A percentile compares a stretch with the other conserved stretches of the same genome.
phyloP scores from a whole-genome alignment of 2,888 invertebrate genomes.

The Erebia palarica region DNA sequence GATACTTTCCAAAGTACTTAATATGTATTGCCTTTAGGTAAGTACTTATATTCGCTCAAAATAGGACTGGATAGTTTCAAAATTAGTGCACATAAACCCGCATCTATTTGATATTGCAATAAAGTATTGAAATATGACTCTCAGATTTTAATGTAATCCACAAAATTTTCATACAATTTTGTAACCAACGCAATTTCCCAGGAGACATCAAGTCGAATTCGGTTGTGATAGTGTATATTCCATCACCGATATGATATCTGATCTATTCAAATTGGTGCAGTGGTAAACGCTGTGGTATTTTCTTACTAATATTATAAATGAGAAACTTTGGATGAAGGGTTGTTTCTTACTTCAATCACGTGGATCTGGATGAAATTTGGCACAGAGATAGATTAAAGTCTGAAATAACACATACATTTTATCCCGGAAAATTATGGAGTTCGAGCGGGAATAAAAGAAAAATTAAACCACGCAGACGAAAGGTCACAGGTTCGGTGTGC shows the following conservation, averaged over 20 bases:
- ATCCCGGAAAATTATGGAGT: too few species aligned
- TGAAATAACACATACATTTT: too few species aligned
- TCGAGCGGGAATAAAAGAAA: too few species aligned
- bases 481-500: too few species aligned
- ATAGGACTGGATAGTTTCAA: conserved; percentile 2
- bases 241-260: conserved; percentile 16
- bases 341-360: too few species aligned
- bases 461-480: too few species aligned
- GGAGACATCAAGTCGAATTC: conserved; percentile 36
- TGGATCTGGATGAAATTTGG: too few species aligned
- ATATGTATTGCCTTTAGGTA: neutral
- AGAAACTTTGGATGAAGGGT: too few species aligned
- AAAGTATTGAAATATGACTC: conserved; percentile 20
- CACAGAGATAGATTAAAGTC: too few species aligned
- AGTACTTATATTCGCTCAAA: neutral
- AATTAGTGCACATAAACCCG: neutral
- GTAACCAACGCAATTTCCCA: conserved; percentile 34
- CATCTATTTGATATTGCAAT: conserved; percentile 7
- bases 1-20: too few species aligned
- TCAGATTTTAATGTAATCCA: conserved; percentile 20
- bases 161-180: conserved; percentile 30
- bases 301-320: too few species aligned
- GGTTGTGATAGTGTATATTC: conserved; percentile 23
- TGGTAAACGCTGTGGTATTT: too few species aligned
- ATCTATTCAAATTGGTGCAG: neutral